These are phyloP conservation scores for Odontamblyopus lacepedii DNA, from an alignment of 2,797 vertebrate genomes.

Conservation along the genomic window DNA sequence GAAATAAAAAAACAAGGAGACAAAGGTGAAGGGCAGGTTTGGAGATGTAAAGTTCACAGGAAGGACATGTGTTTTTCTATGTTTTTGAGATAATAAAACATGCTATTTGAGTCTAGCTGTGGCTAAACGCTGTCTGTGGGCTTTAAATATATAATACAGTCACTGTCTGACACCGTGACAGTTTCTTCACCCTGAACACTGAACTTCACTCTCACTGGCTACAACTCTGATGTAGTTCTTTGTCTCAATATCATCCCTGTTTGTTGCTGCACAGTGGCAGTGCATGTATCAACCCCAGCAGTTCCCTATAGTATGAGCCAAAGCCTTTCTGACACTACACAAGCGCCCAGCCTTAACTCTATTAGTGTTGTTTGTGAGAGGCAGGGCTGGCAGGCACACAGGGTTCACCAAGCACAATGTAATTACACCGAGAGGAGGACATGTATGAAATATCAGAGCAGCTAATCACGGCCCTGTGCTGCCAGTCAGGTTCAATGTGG, in stretches of 20 bases:
- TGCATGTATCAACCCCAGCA: conserved; percentile 1
- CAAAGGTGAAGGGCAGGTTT: too few species aligned
- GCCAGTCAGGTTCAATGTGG: conserved; percentile 54
- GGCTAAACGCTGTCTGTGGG: too few species aligned
- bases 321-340: conserved; percentile 73
- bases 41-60: too few species aligned
- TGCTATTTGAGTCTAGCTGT: too few species aligned
- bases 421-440: conserved; percentile 60
- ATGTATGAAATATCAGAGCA: conserved; percentile 69
- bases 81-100: too few species aligned
- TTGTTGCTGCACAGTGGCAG: conserved; percentile 1
- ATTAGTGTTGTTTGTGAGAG: conserved; percentile 72
- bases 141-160: not conserved
- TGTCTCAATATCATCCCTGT: not conserved
- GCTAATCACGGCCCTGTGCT: conserved; percentile 66
- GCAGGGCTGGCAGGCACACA: conserved; percentile 59
- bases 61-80: too few species aligned
- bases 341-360: conserved; percentile 68
- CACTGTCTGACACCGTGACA: not conserved
- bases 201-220: not conserved
- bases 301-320: conserved; percentile 47
- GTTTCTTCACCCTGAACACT: not conserved
- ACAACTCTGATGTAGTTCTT: not conserved
- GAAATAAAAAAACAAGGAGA: too few species aligned
- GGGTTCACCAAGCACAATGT: conserved; percentile 67